Percentiles rank a stretch among this genome's conserved stretches.
Evolutionary conservation across 2,113 vertebrate species (phyloP).

Genomic region (Lonchura striata): DNA sequence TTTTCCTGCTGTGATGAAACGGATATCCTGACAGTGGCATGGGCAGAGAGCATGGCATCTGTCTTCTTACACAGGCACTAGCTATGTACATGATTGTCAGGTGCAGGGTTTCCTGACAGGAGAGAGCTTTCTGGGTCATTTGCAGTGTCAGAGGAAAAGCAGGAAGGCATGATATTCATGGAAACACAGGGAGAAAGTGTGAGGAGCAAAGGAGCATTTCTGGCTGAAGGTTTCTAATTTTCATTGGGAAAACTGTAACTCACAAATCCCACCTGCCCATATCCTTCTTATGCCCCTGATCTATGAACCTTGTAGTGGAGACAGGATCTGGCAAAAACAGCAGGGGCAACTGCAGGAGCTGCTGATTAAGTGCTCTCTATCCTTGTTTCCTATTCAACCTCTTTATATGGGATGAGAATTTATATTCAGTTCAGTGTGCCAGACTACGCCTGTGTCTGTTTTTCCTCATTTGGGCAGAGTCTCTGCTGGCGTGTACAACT

Average conservation of each 20-base stretch:
- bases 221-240: neutral
- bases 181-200: neutral
- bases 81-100: rapidly evolving
- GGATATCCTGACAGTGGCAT: neutral
- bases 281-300: neutral
- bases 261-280: neutral
- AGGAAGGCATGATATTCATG: neutral
- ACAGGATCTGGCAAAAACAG: neutral
- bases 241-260: neutral
- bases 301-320: neutral
- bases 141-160: neutral
- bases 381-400: neutral
- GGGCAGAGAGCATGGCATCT: neutral
- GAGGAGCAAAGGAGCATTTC: neutral
- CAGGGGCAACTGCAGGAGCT: neutral
- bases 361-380: neutral
- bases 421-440: conserved; percentile 18
- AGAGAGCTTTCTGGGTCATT: neutral
- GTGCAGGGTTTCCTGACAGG: neutral
- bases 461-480: conserved; percentile 49
- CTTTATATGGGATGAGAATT: conserved; percentile 41
- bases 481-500: neutral
- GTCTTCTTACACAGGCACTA: neutral
- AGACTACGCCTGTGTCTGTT: neutral
- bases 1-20: neutral